Conservation (phyloP, 2,113 vertebrate species). For the Nipponia nippon region DNA sequence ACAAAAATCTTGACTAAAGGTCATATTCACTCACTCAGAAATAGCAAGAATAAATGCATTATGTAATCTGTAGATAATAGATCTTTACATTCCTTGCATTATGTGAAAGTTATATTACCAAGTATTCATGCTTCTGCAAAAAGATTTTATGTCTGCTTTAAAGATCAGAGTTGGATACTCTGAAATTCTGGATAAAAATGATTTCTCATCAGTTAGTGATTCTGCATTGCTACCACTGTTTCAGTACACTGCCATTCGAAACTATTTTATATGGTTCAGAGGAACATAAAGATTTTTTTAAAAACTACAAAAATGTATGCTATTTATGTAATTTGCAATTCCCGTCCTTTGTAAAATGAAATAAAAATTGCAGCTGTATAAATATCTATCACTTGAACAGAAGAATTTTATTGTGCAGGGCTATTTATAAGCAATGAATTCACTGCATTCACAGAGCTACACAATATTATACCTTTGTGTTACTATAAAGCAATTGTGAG, state of each 20-base stretch:
- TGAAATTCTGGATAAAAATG: background rate
- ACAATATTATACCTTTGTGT: background rate
- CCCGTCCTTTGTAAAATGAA: background rate
- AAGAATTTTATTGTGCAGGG: background rate
- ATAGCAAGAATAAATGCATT: background rate
- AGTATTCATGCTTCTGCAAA: background rate
- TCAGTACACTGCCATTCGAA: background rate
- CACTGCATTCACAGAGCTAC: background rate
- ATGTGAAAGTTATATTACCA: background rate
- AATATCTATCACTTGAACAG: background rate
- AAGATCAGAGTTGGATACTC: background rate
- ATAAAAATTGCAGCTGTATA: background rate
- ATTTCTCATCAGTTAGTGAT: background rate
- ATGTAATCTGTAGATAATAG: background rate
- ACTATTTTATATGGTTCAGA: background rate
- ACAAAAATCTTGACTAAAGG: background rate
- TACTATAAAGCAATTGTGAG: background rate
- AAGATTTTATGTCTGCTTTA: background rate
- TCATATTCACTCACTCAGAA: background rate
- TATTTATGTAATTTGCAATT: background rate
- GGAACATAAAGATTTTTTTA: background rate
- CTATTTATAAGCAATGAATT: background rate
- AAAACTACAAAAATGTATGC: background rate
- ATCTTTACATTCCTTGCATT: background rate
- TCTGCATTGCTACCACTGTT: background rate